Base-by-base conservation (phyloP, 2,113 vertebrate genomes). In the Bubo blakistoni region DNA sequence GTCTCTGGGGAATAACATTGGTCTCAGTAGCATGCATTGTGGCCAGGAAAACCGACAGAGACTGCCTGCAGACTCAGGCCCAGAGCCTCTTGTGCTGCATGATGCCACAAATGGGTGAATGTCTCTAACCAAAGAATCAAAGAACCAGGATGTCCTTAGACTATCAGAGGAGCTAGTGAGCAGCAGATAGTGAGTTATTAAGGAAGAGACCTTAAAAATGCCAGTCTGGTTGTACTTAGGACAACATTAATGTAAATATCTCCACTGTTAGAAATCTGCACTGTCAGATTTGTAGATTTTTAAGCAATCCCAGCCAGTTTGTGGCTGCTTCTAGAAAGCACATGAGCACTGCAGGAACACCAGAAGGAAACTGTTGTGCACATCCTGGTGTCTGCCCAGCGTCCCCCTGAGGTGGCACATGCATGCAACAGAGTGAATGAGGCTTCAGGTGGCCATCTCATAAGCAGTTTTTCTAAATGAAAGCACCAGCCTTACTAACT, bases 401-500 rank as follows among this genome's bases (percentile, higher is more conserved):
- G 0, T 20, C 13, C 5, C 29, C 2, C 62, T 63, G 30, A 36
- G 27, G 11, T 21, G 14, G 4, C 66, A 88, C 32, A 16, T 0
- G 0, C 16, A 8, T 2, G 0, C 13, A 44, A 11, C 19, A 55
- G 8, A 57, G 5, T 18, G 10, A 80, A 47, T 14, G 52, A 51
- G n/a, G 47, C 38, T 91, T 82, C 51, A 13, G 27, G 16, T 30
- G 8, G 8, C 9, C 29, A 46, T 32, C 30, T 61, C 54, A 34
- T 32, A 26, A 65, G 2, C 17, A 70, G 11, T 11, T 72, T 69
- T 92, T 70, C 72, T 44, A 49, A 88, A 73, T 57, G 10, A 77
- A 65, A 73, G 4, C 16, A 69, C 9, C 29, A 29, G 5, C 51
- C 11, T 58, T 40, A 49, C 13, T 54, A 51, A 63, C 29, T 81